A percentile compares a stretch with the other conserved stretches of the same genome.
phyloP scores from a whole-genome alignment of 2,797 vertebrate genomes.

The Oreortyx pictus region DNA sequence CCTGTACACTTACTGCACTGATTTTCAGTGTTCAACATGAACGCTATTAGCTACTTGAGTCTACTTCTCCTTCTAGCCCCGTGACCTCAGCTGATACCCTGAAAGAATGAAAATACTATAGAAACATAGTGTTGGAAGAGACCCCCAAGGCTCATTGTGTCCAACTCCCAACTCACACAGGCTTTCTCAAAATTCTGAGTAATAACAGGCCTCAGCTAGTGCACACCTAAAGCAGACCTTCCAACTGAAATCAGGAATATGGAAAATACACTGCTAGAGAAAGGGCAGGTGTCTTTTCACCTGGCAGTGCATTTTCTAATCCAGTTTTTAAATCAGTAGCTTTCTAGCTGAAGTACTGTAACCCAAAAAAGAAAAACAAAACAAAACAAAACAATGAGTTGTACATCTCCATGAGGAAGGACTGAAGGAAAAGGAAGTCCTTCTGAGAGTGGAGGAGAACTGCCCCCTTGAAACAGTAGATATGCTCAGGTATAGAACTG shows the following conservation, averaged over 20 bases:
- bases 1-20: fast-evolving
- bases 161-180: background rate
- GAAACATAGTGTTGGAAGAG: background rate
- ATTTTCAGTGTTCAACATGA: background rate
- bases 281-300: fast-evolving
- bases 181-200: background rate
- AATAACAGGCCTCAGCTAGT: background rate
- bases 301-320: background rate
- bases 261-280: background rate
- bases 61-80: background rate
- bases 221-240: background rate
- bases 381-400: background rate
- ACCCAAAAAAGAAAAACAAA: background rate
- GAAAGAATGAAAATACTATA: background rate
- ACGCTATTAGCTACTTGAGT: background rate
- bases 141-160: background rate
- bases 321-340: background rate
- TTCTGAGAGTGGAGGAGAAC: background rate
- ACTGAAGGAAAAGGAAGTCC: background rate
- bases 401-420: background rate
- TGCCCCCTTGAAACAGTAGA: background rate
- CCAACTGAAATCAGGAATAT: background rate
- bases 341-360: background rate
- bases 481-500: background rate
- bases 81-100: background rate